These are phyloP conservation scores for Bugulina stolonifera DNA, from an alignment of 2,888 invertebrate species.

Conservation along the genomic window DNA sequence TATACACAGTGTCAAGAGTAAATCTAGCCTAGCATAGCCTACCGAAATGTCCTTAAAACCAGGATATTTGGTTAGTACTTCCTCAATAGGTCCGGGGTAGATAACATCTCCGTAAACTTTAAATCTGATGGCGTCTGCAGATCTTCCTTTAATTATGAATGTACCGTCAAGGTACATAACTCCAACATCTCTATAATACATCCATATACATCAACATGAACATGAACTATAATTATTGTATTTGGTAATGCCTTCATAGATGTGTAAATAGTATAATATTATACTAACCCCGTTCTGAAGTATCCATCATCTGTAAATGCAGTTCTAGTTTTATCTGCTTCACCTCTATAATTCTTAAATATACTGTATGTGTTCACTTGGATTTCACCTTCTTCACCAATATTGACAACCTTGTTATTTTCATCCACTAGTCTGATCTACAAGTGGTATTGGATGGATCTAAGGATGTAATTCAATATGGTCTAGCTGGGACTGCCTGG, in stretches of 20 bases:
- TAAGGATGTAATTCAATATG: too few species aligned
- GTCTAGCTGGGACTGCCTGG: too few species aligned
- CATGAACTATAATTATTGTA: too few species aligned
- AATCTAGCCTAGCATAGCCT: too few species aligned
- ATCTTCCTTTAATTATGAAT: not conserved
- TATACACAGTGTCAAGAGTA: too few species aligned
- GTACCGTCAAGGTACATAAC: conserved; percentile 13
- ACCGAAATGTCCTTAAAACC: not conserved
- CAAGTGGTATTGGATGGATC: too few species aligned
- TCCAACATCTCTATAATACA: conserved; percentile 17
- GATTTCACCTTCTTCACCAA: not conserved
- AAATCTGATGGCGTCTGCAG: not conserved
- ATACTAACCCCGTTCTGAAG: conserved; percentile 1
- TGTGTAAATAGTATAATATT: not conserved
- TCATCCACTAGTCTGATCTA: conserved; percentile 11
- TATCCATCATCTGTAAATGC: not conserved
- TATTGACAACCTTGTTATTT: not conserved
- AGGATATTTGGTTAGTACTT: not conserved
- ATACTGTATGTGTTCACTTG: not conserved
- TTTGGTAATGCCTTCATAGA: too few species aligned
- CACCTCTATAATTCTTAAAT: not conserved
- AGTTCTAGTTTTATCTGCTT: not conserved
- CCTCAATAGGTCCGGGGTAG: conserved; percentile 10
- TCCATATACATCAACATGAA: too few species aligned
- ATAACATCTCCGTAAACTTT: conserved; percentile 1